Evolutionary conservation across 2,797 vertebrate genomes (phyloP).

Genomic region (Semaprochilodus insignis): DNA sequence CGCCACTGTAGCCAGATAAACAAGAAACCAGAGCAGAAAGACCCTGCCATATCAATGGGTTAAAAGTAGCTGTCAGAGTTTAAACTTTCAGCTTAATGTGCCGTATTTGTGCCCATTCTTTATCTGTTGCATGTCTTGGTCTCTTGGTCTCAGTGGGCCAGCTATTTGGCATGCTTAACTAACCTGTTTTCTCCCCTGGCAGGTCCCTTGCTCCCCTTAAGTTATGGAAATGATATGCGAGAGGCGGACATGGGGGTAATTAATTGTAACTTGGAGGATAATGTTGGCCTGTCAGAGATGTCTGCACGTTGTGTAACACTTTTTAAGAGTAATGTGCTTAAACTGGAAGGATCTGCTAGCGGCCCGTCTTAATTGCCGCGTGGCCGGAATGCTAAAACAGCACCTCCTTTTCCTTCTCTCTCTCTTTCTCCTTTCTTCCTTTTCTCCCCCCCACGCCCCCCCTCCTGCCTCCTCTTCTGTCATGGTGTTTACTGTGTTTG

Average conservation of each 20-base stretch:
- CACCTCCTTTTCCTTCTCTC: slow-evolving; percentile 24
- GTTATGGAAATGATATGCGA: slow-evolving; percentile 98
- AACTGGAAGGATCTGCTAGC: slow-evolving; percentile 90
- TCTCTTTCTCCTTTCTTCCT: slow-evolving; percentile 10
- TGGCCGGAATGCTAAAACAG: slow-evolving; percentile 82
- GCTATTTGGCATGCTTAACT: slow-evolving; percentile 79
- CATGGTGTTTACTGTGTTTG: slow-evolving; percentile 53
- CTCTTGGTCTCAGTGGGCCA: slow-evolving; percentile 58
- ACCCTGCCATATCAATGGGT: slow-evolving; percentile 17
- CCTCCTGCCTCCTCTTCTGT: slow-evolving; percentile 30
- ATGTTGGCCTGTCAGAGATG: slow-evolving; percentile 96
- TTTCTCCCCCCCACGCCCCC: background rate
- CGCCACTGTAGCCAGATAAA: slow-evolving; percentile 31
- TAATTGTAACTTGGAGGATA: slow-evolving; percentile 96
- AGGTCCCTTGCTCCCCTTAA: slow-evolving; percentile 84
- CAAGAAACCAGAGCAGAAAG: slow-evolving; percentile 21
- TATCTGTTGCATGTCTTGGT: slow-evolving; percentile 64
- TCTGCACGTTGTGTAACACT: slow-evolving; percentile 92
- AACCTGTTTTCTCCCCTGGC: slow-evolving; percentile 81
- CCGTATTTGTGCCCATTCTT: slow-evolving; percentile 67
- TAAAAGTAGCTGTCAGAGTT: slow-evolving; percentile 47
- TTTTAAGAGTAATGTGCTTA: slow-evolving; percentile 91
- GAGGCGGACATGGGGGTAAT: slow-evolving; percentile 96
- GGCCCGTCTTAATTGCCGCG: slow-evolving; percentile 90
- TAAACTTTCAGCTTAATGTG: slow-evolving; percentile 58